Evolutionary conservation across 2,888 invertebrate species (phyloP).

Genomic region (Euspilapteryx auroguttella): DNA sequence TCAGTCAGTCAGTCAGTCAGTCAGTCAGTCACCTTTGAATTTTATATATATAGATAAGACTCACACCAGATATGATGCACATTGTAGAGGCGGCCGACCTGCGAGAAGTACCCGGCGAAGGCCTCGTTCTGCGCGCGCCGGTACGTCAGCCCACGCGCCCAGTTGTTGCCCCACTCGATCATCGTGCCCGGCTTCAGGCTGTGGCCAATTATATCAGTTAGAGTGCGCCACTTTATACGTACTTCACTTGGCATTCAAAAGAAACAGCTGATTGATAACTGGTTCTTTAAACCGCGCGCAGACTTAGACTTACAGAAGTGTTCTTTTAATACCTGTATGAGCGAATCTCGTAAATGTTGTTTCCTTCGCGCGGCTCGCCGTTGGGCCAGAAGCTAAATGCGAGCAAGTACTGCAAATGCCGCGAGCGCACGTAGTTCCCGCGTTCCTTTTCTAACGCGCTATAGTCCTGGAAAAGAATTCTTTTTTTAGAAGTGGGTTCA

Average conservation of each 20-base stretch:
- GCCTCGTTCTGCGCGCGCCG: constrained; percentile 91
- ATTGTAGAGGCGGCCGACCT: constrained; percentile 93
- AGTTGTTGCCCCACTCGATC: constrained; percentile 99
- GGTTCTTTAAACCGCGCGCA: too few species aligned
- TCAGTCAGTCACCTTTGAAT: too few species aligned
- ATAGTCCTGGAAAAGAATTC: constrained; percentile 62
- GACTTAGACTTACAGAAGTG: too few species aligned
- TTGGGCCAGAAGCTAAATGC: constrained; percentile 98
- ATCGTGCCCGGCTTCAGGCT: constrained; percentile 97
- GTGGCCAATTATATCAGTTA: too few species aligned
- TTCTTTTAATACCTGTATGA: constrained; percentile 47
- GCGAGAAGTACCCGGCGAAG: constrained; percentile 97
- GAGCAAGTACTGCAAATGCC: constrained; percentile 90
- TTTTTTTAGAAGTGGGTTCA: too few species aligned
- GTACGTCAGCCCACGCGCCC: constrained; percentile 93
- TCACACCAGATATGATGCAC: constrained; percentile 99
- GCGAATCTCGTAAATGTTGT: constrained; percentile 93
- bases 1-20: too few species aligned
- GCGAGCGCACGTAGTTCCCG: constrained; percentile 76
- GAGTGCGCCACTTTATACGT: too few species aligned
- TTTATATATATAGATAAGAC: constrained; percentile 23
- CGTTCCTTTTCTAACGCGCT: constrained; percentile 73
- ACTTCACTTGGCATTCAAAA: too few species aligned
- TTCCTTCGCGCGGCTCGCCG: constrained; percentile 68
- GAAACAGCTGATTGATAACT: too few species aligned